Evolutionary conservation across 2,797 vertebrate genomes (phyloP).

Genomic region (Taenioides sp.): DNA sequence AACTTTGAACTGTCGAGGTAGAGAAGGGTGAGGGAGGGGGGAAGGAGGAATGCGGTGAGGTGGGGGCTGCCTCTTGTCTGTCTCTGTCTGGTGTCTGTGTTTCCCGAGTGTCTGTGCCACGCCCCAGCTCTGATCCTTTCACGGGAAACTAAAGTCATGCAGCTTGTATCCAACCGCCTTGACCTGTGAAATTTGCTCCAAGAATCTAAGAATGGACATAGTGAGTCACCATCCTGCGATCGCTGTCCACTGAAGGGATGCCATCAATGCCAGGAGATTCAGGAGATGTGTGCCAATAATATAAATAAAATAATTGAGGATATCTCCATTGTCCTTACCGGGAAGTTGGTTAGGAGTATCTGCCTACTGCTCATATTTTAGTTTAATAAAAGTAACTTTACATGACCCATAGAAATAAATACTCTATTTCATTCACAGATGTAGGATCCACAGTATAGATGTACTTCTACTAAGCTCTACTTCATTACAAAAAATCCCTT

Average conservation of each 20-base stretch:
- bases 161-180: constrained; percentile 21
- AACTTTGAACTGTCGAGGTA: constrained; percentile 10
- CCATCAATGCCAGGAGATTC: background rate
- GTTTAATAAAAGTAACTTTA: no score
- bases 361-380: no score
- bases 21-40: background rate
- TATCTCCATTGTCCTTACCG: background rate
- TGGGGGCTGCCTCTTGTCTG: constrained; percentile 31
- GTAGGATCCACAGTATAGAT: no score
- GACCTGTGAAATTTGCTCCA: constrained; percentile 38
- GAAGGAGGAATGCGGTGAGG: constrained; percentile 46
- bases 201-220: constrained; percentile 20
- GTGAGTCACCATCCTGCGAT: constrained; percentile 34
- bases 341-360: background rate
- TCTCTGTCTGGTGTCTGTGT: constrained; percentile 43
- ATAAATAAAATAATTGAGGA: background rate
- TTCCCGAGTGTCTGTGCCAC: constrained; percentile 35
- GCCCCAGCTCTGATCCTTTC: constrained; percentile 32
- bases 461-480: no score
- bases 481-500: background rate
- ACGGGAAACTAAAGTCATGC: constrained; percentile 43
- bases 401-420: no score
- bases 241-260: background rate
- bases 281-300: background rate
- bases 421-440: no score